Conservation (phyloP, 2,797 vertebrate genomes). For the Euphonia xanthogaster region DNA sequence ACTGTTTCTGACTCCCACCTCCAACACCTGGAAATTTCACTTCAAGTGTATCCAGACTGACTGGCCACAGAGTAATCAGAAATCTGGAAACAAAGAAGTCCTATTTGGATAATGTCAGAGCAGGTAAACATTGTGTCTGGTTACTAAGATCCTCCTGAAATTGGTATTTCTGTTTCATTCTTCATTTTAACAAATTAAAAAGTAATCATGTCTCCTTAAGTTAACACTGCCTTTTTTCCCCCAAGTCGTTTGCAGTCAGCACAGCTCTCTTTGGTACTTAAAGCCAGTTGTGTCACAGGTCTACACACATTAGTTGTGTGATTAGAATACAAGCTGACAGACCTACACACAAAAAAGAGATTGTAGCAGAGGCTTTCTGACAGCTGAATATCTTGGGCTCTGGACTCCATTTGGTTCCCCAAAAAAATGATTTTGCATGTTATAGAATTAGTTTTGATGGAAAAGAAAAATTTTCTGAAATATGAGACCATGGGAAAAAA, state of each 20-base stretch:
- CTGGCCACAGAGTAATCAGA: not conserved
- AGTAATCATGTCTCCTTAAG: not conserved
- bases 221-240: not conserved
- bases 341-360: not conserved
- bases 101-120: not conserved
- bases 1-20: not conserved
- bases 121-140: not conserved
- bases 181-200: not conserved
- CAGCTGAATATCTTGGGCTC: not conserved
- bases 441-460: not conserved
- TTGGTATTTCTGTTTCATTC: not conserved
- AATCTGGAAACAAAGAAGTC: not conserved
- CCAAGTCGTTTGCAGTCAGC: not conserved
- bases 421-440: not conserved
- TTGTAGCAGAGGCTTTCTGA: not conserved
- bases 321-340: not conserved
- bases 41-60: not conserved
- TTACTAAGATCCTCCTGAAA: not conserved
- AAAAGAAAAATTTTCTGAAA: not conserved
- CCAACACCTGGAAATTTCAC: not conserved
- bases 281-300: not conserved
- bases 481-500: not conserved
- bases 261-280: not conserved
- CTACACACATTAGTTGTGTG: not conserved
- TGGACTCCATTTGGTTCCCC: not conserved